Evolutionary conservation across 2,888 invertebrate genomes (phyloP), one percentile per base, ranked within the genome.

Genomic region (Drosophila acutilabella): DNA sequence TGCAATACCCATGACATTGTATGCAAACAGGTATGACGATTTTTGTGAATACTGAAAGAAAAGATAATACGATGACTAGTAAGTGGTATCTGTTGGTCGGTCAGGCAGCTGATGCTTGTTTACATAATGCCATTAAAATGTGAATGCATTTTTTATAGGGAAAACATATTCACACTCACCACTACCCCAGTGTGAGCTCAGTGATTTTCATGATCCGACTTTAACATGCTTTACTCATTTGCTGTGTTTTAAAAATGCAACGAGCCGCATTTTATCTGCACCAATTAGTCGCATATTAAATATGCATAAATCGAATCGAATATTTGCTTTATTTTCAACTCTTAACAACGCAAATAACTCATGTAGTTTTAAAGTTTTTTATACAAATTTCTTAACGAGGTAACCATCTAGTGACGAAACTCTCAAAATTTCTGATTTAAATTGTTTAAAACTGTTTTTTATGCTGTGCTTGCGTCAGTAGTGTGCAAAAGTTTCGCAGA

Each of bases 231-330:
- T 72, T 73, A 66, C 72, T 70, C 68, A 68, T 75, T 86, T 75
- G 56, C 47, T 53, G 13, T 36, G 64, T 50, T 81, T 68, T 68
- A 75, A 44, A 62, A 64, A 60, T 48, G 69, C 64, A 52, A 44
- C 20, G 45, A 62, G 67, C 52, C 53, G 56, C 65, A 54, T 72
- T 76, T 84, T 81, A 84, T 88, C 81, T 50, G 71, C 72, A 64
- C 74, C 89, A 84, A 89, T 84, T 84, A 89, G 84, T 87, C 79
- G 77, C 79, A 67, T 71, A 84, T 84, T 89, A 89, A 84, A 84
- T 71, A 81, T 79, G 74, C 74, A 88, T 89, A 62, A 71, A 84
- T 78, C 71, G 60, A 23, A 52, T 67, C 41, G 52, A 58, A 70
- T 71, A 64, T 81, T 78, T 75, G 51, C 36, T 47, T 59, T 58